These are phyloP conservation scores for Andrena bicolor DNA, from an alignment of 2,888 invertebrate species.

Conservation along the genomic window DNA sequence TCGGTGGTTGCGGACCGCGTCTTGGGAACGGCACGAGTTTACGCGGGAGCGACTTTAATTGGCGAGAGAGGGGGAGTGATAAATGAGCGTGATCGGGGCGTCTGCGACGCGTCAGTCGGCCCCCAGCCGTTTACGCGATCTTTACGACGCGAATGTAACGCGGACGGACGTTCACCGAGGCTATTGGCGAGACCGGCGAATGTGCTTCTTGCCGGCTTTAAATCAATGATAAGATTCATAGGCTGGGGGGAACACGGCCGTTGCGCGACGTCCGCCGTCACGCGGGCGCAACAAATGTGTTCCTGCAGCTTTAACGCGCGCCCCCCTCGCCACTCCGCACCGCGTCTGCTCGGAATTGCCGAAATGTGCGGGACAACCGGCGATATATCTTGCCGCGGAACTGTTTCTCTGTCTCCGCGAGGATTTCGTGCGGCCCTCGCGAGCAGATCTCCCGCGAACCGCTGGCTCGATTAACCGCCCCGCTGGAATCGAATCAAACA, in stretches of 20 bases:
- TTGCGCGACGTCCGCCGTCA: slow-evolving; percentile 48
- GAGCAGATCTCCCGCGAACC: slow-evolving; percentile 4
- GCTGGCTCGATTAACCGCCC: not conserved
- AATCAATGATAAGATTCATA: slow-evolving; percentile 63
- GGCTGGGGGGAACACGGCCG: slow-evolving; percentile 32
- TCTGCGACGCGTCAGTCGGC: slow-evolving; percentile 2
- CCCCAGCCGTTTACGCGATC: slow-evolving; percentile 22
- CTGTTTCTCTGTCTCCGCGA: slow-evolving; percentile 7
- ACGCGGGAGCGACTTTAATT: slow-evolving; percentile 15
- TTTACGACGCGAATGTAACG: slow-evolving; percentile 18
- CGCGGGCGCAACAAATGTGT: slow-evolving; percentile 45
- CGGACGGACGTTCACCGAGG: slow-evolving; percentile 1
- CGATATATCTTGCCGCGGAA: slow-evolving; percentile 1
- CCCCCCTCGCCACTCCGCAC: not conserved
- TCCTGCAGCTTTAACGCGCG: slow-evolving; percentile 37
- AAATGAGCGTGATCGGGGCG: slow-evolving; percentile 15
- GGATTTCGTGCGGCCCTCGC: slow-evolving; percentile 2
- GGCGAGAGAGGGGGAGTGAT: not conserved
- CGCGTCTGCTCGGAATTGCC: slow-evolving; percentile 37
- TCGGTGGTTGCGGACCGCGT: not conserved
- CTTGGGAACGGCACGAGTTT: not conserved
- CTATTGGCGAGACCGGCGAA: slow-evolving; percentile 25
- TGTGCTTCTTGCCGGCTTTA: slow-evolving; percentile 40
- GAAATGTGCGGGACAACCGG: slow-evolving; percentile 33
- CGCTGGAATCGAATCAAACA: not conserved